Conservation (phyloP, 1,140 invertebrate genomes). For the Diachasmimorpha longicaudata region DNA sequence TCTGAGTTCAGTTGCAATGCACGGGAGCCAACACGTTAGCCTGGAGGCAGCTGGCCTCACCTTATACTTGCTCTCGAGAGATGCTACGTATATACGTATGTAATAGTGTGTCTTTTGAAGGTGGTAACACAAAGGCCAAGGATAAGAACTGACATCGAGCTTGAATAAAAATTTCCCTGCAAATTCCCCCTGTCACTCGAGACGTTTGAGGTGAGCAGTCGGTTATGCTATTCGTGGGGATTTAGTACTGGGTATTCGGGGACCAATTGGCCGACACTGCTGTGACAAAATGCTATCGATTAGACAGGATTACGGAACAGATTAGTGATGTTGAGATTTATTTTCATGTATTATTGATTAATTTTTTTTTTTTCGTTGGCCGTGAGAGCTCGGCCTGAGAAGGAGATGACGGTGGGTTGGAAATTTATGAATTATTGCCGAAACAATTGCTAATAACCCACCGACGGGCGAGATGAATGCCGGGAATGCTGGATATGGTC, state of each 20-base stretch:
- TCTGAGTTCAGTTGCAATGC: constrained; percentile 39
- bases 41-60: constrained; percentile 46
- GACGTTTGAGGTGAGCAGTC: not conserved
- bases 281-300: too few species aligned
- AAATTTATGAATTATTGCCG: not conserved
- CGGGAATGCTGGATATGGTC: not conserved
- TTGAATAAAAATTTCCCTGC: constrained; percentile 7
- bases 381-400: too few species aligned
- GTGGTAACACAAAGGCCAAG: constrained; percentile 31
- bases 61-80: constrained; percentile 37
- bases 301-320: too few species aligned
- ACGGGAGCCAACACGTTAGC: constrained; percentile 45
- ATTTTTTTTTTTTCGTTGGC: too few species aligned
- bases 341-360: not conserved
- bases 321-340: not conserved
- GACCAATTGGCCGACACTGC: too few species aligned
- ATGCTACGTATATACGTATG: constrained; percentile 30
- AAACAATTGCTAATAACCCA: not conserved
- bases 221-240: not conserved
- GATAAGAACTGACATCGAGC: constrained; percentile 28
- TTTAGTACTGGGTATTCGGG: not conserved
- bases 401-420: too few species aligned
- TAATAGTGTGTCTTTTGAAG: not conserved
- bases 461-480: not conserved
- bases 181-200: not conserved